Percentiles rank a stretch among this genome's conserved stretches.
Conservation (phyloP, 2,113 vertebrate genomes). For the Ammodytes dubius region DNA sequence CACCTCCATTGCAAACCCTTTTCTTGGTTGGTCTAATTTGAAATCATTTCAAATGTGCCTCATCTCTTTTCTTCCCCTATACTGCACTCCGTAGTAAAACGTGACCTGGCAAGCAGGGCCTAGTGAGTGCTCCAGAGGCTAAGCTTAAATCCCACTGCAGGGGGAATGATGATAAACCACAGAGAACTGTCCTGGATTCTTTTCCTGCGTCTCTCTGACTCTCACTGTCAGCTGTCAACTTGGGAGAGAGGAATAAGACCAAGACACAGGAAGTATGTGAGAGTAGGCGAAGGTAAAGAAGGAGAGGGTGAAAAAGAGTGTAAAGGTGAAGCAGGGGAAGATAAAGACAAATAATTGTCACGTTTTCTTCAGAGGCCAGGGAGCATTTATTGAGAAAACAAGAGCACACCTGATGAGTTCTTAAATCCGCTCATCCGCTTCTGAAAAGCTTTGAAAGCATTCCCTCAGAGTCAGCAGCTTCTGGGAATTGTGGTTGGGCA, state of each 20-base stretch:
- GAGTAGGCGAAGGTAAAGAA: no score
- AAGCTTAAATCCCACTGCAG: constrained; percentile 76
- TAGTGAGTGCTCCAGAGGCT: constrained; percentile 54
- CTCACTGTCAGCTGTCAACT: constrained; percentile 50
- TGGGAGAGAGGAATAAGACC: constrained; percentile 43
- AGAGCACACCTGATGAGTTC: constrained; percentile 18
- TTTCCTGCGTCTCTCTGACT: constrained; percentile 28
- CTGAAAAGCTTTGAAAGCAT: constrained; percentile 1
- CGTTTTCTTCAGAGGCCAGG: neutral
- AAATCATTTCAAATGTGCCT: constrained; percentile 32
- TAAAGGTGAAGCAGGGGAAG: neutral
- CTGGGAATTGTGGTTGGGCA: neutral
- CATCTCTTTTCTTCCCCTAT: constrained; percentile 38
- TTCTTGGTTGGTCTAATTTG: constrained; percentile 37
- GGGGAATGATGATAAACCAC: constrained; percentile 66
- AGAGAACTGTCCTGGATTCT: constrained; percentile 73
- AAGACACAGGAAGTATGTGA: constrained; percentile 35
- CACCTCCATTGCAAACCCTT: constrained; percentile 16
- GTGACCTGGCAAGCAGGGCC: constrained; percentile 59
- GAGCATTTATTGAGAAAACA: neutral
- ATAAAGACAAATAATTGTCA: neutral
- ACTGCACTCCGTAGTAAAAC: constrained; percentile 48
- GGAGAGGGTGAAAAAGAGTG: neutral
- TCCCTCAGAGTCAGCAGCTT: constrained; percentile 35
- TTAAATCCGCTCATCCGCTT: neutral